These are phyloP conservation scores for Brachyptera putata DNA, from an alignment of 2,888 invertebrate genomes.

Conservation along the genomic window DNA sequence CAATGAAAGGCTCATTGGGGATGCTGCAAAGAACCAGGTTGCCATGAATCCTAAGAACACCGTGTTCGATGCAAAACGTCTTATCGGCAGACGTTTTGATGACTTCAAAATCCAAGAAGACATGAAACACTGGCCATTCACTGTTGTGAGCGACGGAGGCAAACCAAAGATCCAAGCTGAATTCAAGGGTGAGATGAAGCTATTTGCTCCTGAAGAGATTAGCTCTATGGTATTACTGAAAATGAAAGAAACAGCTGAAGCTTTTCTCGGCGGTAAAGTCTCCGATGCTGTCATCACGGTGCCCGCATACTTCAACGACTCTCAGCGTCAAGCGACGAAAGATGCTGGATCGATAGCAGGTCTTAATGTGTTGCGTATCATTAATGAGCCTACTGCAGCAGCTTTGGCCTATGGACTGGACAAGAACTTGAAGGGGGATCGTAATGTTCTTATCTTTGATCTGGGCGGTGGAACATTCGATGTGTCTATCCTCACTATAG, in stretches of 20 bases:
- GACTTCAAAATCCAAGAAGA: slow-evolving; percentile 84
- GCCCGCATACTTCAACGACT: slow-evolving; percentile 60
- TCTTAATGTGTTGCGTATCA: slow-evolving; percentile 50
- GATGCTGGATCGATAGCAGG: slow-evolving; percentile 60
- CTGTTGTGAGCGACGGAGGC: slow-evolving; percentile 44
- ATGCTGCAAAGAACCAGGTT: slow-evolving; percentile 54
- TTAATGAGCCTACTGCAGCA: slow-evolving; percentile 52
- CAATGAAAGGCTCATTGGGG: slow-evolving; percentile 58
- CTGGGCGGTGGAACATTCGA: slow-evolving; percentile 65
- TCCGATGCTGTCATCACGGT: slow-evolving; percentile 55
- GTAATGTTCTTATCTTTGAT: slow-evolving; percentile 58
- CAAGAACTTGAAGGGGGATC: slow-evolving; percentile 51
- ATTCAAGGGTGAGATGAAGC: slow-evolving; percentile 59
- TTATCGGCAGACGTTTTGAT: slow-evolving; percentile 88
- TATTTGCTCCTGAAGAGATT: slow-evolving; percentile 59
- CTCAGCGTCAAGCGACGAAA: slow-evolving; percentile 55
- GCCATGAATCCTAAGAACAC: slow-evolving; percentile 52
- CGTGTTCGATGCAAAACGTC: slow-evolving; percentile 58
- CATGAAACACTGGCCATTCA: slow-evolving; percentile 61
- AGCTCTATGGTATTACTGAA: slow-evolving; percentile 58
- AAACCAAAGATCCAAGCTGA: slow-evolving; percentile 53
- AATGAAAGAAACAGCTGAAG: slow-evolving; percentile 64
- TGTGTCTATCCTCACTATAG: slow-evolving; percentile 63
- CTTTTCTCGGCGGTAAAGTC: slow-evolving; percentile 52
- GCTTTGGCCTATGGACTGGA: slow-evolving; percentile 53